These are phyloP conservation scores for Monodelphis domestica DNA, from an alignment of 2,797 vertebrate genomes.

Conservation along the genomic window DNA sequence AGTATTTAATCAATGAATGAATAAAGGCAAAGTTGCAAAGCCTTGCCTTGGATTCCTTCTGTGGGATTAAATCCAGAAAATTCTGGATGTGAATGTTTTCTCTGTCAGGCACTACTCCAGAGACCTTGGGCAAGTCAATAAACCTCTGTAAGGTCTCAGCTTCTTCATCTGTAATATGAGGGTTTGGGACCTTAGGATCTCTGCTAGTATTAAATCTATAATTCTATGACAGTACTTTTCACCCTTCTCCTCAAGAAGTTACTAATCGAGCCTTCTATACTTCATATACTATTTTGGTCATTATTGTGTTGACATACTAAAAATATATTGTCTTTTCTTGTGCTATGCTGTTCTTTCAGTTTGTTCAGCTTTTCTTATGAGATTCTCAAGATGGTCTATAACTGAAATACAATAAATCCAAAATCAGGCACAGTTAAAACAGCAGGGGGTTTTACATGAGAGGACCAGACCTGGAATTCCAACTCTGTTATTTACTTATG, in stretches of 20 bases:
- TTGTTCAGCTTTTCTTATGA: not conserved
- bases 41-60: not conserved
- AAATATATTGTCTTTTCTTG: not conserved
- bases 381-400: not conserved
- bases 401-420: not conserved
- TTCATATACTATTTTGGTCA: not conserved
- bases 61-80: not conserved
- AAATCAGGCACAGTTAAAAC: not conserved
- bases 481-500: not conserved
- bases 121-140: not conserved
- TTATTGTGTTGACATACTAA: not conserved
- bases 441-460: too few species aligned
- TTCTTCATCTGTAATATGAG: not conserved
- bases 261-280: not conserved
- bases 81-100: not conserved
- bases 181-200: not conserved
- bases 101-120: not conserved
- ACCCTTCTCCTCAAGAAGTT: not conserved
- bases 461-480: not conserved
- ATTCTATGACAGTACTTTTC: not conserved
- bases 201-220: not conserved
- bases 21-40: not conserved
- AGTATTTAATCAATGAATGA: not conserved
- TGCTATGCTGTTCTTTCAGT: not conserved
- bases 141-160: not conserved